A percentile compares a stretch with the other conserved stretches of the same genome.
Evolutionary conservation across 2,888 invertebrate genomes (phyloP).

Genomic region (Harpalus rubripes): DNA sequence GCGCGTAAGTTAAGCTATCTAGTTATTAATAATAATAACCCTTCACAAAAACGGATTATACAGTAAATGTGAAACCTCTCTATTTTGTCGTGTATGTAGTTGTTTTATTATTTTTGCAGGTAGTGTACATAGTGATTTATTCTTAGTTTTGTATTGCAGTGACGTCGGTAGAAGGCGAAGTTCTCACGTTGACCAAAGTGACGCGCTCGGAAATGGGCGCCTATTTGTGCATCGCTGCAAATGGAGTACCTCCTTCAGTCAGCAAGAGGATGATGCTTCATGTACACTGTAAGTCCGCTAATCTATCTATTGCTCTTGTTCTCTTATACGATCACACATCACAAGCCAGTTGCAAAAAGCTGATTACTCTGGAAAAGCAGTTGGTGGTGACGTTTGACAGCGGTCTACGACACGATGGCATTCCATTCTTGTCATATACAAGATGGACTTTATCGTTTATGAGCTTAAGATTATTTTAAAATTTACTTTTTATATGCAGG

Average conservation of each 20-base stretch:
- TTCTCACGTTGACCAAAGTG: constrained; percentile 90
- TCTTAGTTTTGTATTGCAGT: constrained; percentile 78
- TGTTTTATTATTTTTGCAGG: too few species aligned
- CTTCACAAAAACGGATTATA: too few species aligned
- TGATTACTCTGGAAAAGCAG: not conserved
- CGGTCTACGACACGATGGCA: not conserved
- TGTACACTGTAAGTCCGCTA: constrained; percentile 89
- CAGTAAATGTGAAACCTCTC: too few species aligned
- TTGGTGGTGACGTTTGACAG: not conserved
- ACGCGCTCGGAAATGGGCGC: constrained; percentile 94
- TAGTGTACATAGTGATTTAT: not conserved
- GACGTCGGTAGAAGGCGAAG: constrained; percentile 87
- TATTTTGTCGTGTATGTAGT: too few species aligned
- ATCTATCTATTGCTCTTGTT: constrained; percentile 13
- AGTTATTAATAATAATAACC: too few species aligned
- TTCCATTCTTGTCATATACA: not conserved
- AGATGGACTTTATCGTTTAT: not conserved
- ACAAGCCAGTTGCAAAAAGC: not conserved
- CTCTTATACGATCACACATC: constrained; percentile 4
- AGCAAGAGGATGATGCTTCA: constrained; percentile 95
- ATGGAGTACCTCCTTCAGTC: constrained; percentile 92
- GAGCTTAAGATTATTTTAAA: too few species aligned
- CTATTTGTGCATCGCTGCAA: constrained; percentile 92
- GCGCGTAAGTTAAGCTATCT: too few species aligned
- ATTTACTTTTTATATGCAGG: not conserved